Conservation (phyloP, 2,797 vertebrate genomes). For the Sebastes matsubarae region DNA sequence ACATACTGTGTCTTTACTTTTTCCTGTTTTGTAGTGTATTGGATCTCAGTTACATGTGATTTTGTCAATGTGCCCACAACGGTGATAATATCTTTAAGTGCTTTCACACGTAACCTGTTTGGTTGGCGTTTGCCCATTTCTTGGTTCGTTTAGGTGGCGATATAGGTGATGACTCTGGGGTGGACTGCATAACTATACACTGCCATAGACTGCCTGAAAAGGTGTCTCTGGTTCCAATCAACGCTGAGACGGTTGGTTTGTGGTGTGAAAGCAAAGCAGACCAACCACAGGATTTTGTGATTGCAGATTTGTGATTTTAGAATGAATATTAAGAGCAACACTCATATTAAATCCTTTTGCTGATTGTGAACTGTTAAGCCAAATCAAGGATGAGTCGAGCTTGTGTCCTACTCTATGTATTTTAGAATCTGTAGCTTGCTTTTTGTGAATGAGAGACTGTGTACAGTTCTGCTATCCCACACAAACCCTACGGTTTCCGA, state of each 20-base stretch:
- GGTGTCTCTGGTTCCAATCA: neutral
- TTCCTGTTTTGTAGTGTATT: neutral
- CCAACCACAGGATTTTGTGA: neutral
- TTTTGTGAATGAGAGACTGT: neutral
- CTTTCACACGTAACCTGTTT: neutral
- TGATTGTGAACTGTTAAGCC: neutral
- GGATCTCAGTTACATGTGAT: neutral
- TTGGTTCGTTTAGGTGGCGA: neutral
- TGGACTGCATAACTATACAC: neutral
- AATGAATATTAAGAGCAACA: neutral
- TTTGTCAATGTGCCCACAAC: neutral
- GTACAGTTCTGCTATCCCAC: neutral
- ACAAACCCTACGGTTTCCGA: neutral
- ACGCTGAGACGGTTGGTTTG: neutral
- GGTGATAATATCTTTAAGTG: neutral
- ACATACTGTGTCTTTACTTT: neutral
- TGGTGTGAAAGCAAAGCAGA: neutral
- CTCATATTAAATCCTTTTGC: neutral
- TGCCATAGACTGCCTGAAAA: neutral
- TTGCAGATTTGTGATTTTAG: neutral
- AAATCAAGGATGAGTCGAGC: neutral
- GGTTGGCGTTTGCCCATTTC: neutral
- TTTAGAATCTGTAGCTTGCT: neutral
- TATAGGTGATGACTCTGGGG: neutral
- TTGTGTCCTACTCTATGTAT: neutral